Evolutionary conservation across 2,797 vertebrate genomes (phyloP).

Genomic region (Galaxias olidus): DNA sequence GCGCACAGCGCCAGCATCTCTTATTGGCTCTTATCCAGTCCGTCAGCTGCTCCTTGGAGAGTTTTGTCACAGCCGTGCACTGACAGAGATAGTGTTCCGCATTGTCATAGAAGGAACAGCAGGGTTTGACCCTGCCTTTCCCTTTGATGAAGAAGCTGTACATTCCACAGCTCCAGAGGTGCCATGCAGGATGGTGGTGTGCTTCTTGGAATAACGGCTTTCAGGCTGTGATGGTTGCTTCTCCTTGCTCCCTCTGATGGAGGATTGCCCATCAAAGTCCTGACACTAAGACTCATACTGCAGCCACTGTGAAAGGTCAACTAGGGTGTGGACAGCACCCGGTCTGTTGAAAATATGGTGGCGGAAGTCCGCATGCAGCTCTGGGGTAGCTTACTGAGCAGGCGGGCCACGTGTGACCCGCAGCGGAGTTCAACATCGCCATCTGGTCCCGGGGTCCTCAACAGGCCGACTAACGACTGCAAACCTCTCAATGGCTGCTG

Average conservation of each 20-base stretch:
- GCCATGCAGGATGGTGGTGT: no score
- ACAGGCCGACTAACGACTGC: no score
- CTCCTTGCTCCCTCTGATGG: no score
- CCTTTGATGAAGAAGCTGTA: no score
- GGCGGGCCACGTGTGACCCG: no score
- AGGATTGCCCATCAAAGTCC: not conserved
- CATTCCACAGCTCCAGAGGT: no score
- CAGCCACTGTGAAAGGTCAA: conserved; percentile 22
- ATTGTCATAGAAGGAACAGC: conserved; percentile 22
- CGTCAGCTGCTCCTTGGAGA: conserved; percentile 17
- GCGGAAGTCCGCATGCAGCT: conserved; percentile 12
- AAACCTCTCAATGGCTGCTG: no score
- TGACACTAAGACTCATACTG: conserved; percentile 22
- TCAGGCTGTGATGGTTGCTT: no score
- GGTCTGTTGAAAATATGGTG: not conserved
- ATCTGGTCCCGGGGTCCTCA: no score
- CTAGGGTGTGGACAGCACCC: not conserved
- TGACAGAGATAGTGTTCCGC: conserved; percentile 21
- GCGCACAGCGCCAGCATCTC: conserved; percentile 14
- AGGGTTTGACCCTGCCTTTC: conserved; percentile 4
- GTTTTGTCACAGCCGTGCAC: not conserved
- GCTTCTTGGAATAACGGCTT: no score
- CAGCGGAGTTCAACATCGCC: no score
- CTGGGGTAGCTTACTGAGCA: no score
- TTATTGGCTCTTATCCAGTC: conserved; percentile 26